These are phyloP conservation scores for Diorhabda sublineata DNA, from an alignment of 1,140 invertebrate genomes.

Conservation along the genomic window DNA sequence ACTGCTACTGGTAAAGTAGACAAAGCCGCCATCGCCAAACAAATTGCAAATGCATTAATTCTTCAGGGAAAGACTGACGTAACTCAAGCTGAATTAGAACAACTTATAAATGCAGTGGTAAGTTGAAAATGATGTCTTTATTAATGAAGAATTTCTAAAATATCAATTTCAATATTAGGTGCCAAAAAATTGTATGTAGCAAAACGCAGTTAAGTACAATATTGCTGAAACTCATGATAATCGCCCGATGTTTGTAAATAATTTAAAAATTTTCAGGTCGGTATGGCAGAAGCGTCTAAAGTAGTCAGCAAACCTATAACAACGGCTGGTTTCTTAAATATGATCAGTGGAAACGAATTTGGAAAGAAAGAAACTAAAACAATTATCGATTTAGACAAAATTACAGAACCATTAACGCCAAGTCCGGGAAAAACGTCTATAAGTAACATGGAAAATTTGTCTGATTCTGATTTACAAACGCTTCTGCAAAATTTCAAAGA, in stretches of 20 bases:
- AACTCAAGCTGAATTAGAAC: conserved; percentile 68
- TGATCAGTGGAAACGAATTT: conserved; percentile 37
- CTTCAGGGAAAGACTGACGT: conserved; percentile 74
- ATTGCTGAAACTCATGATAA: too few species aligned
- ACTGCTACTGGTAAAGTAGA: conserved; percentile 65
- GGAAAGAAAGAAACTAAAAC: conserved; percentile 5
- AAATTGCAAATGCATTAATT: conserved; percentile 70
- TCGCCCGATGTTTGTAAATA: too few species aligned
- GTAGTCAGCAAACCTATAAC: conserved; percentile 53
- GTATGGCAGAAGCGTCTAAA: conserved; percentile 59
- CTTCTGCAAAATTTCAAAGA: conserved; percentile 75
- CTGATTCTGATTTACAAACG: conserved; percentile 69
- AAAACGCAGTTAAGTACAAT: too few species aligned
- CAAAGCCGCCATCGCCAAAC: conserved; percentile 68
- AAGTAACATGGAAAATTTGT: conserved; percentile 61
- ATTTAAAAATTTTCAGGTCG: conserved; percentile 45
- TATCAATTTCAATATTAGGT: too few species aligned
- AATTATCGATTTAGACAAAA: conserved; percentile 13
- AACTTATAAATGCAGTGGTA: conserved; percentile 71
- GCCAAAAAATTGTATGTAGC: too few species aligned
- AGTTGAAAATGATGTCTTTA: conserved; percentile 34
- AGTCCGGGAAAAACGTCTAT: conserved; percentile 24
- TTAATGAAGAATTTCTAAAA: too few species aligned
- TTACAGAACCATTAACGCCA: conserved; percentile 26
- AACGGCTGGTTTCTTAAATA: conserved; percentile 52